phyloP scores from a whole-genome alignment of 2,888 invertebrate genomes.

The Tetranychus truncatus region DNA sequence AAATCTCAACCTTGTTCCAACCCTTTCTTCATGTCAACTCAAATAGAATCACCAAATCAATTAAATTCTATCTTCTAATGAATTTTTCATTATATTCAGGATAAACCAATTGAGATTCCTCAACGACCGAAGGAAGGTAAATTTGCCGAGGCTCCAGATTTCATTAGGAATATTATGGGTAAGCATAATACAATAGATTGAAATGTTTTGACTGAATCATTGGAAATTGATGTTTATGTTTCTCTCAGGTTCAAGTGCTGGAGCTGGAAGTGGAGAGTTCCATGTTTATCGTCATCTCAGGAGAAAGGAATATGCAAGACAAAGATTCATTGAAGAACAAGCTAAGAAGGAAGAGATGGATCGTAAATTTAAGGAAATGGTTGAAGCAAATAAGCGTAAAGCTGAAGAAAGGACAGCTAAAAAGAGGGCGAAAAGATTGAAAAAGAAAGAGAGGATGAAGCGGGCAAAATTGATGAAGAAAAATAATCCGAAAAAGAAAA shows the following conservation, averaged over 20 bases:
- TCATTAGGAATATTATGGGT: conserved; percentile 94
- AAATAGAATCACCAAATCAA: no score
- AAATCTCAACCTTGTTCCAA: no score
- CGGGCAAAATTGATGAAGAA: not conserved
- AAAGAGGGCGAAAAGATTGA: conserved; percentile 60
- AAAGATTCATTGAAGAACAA: conserved; percentile 76
- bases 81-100: conserved; percentile 40
- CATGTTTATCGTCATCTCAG: conserved; percentile 90
- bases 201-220: not conserved
- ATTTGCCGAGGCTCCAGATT: conserved; percentile 66
- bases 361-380: conserved; percentile 56
- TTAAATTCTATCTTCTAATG: not conserved
- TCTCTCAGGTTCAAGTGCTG: conserved; percentile 68
- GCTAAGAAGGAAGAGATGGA: conserved; percentile 68
- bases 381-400: conserved; percentile 50
- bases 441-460: conserved; percentile 41
- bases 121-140: conserved; percentile 56
- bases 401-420: conserved; percentile 72
- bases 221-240: conserved; percentile 9
- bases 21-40: no score
- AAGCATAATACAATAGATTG: conserved; percentile 21
- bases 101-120: conserved; percentile 71
- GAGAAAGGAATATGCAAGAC: conserved; percentile 84
- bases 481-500: not conserved
- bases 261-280: conserved; percentile 96